phyloP scores from a whole-genome alignment of 2,888 invertebrate species.

The Camptogramma bilineatum region DNA sequence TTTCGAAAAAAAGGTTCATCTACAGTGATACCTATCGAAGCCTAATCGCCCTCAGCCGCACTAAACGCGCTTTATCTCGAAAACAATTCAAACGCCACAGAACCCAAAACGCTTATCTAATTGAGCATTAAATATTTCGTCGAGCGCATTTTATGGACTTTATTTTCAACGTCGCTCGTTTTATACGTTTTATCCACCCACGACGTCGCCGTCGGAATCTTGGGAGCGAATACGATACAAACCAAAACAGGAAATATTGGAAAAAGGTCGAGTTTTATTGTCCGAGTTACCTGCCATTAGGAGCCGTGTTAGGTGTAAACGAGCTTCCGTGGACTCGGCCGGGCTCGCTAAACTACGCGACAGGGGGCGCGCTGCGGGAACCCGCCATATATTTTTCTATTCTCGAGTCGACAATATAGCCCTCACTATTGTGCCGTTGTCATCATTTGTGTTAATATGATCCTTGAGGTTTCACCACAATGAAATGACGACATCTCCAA shows the following conservation, averaged over 20 bases:
- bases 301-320: conserved; percentile 82
- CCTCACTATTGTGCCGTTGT: conserved; percentile 76
- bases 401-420: conserved; percentile 76
- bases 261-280: conserved; percentile 81
- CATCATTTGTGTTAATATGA: conserved; percentile 84
- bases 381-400: conserved; percentile 81
- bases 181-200: conserved; percentile 83
- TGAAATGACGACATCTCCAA: conserved; percentile 78
- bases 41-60: conserved; percentile 66
- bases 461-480: conserved; percentile 84
- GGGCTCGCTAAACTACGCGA: conserved; percentile 72
- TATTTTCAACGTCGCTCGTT: conserved; percentile 78
- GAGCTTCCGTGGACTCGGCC: conserved; percentile 75
- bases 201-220: conserved; percentile 79
- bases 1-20: conserved; percentile 45
- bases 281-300: conserved; percentile 83
- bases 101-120: conserved; percentile 84
- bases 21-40: conserved; percentile 46
- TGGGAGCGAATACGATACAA: conserved; percentile 73
- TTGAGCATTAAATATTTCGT: conserved; percentile 85
- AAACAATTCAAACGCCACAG: conserved; percentile 81
- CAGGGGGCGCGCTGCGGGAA: conserved; percentile 75
- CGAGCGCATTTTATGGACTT: conserved; percentile 82
- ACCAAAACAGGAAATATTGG: conserved; percentile 83
- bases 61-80: conserved; percentile 71